These are phyloP conservation scores for Sebastes steindachneri DNA, from an alignment of 2,797 vertebrate species.

Conservation along the genomic window DNA sequence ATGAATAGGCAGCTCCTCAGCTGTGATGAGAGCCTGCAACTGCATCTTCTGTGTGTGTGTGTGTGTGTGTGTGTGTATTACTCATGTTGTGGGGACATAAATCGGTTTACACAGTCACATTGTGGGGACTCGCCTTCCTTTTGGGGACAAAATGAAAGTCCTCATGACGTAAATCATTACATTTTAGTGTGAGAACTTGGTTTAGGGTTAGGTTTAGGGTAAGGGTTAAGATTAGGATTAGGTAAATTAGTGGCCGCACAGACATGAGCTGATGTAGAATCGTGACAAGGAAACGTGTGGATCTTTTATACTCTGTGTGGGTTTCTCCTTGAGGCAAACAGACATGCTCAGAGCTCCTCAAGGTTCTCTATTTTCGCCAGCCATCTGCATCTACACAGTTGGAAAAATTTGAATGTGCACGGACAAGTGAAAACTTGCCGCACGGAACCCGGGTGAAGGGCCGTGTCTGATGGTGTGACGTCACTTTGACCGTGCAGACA, in stretches of 20 bases:
- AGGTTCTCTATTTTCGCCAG: too few species aligned
- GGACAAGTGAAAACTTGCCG: accelerated
- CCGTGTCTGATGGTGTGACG: accelerated
- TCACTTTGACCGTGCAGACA: too few species aligned
- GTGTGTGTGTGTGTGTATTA: conserved; percentile 12
- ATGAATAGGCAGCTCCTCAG: conserved; percentile 84
- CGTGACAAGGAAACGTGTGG: too few species aligned
- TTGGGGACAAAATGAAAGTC: background rate
- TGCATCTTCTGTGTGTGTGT: conserved; percentile 49
- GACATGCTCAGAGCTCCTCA: accelerated
- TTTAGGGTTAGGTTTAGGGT: accelerated
- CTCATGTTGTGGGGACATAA: background rate
- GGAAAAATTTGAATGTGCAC: too few species aligned
- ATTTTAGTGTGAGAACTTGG: background rate
- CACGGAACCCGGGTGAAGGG: too few species aligned
- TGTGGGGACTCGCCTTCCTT: background rate
- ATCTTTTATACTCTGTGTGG: too few species aligned
- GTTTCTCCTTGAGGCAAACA: too few species aligned
- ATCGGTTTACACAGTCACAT: background rate
- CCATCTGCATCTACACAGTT: too few species aligned
- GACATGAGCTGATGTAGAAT: too few species aligned
- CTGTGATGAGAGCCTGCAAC: conserved; percentile 78
- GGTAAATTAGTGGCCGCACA: too few species aligned
- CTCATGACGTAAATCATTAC: background rate
- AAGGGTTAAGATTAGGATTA: too few species aligned